These are phyloP conservation scores for Sesamia inferens DNA, from an alignment of 2,888 invertebrate genomes.

Conservation along the genomic window DNA sequence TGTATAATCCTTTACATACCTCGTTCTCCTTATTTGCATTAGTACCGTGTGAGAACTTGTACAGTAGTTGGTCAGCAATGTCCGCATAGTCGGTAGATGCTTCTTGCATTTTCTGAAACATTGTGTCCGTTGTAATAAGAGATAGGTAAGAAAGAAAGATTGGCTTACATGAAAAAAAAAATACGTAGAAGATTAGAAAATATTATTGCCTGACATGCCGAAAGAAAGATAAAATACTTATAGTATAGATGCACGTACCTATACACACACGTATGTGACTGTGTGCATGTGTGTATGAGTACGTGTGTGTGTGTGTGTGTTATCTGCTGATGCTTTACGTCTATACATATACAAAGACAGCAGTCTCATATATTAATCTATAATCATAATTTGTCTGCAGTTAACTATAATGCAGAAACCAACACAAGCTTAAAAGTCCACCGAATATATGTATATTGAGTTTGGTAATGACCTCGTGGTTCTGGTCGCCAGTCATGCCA, in stretches of 20 bases:
- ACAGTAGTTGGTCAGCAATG: slow-evolving; percentile 76
- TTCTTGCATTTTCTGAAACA: slow-evolving; percentile 77
- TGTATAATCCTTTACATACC: slow-evolving; percentile 56
- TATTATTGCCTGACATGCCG: too few species aligned
- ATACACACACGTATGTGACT: too few species aligned
- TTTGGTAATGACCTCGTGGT: slow-evolving; percentile 91
- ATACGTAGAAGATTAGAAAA: too few species aligned
- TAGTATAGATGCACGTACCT: too few species aligned
- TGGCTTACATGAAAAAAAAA: neutral
- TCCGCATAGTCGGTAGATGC: slow-evolving; percentile 73
- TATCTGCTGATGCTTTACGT: neutral
- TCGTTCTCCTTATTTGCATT: slow-evolving; percentile 72
- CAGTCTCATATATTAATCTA: too few species aligned
- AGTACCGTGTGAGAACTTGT: slow-evolving; percentile 70
- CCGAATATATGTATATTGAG: too few species aligned
- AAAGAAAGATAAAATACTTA: too few species aligned
- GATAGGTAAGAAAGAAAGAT: neutral
- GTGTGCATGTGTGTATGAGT: too few species aligned
- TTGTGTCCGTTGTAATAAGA: neutral
- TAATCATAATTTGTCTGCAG: neutral
- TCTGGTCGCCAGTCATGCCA: slow-evolving; percentile 96
- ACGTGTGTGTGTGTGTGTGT: neutral
- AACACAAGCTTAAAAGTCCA: neutral
- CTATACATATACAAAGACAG: neutral
- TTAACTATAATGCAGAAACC: neutral